phyloP scores from a whole-genome alignment of 2,113 vertebrate genomes.

The Osmerus mordax region DNA sequence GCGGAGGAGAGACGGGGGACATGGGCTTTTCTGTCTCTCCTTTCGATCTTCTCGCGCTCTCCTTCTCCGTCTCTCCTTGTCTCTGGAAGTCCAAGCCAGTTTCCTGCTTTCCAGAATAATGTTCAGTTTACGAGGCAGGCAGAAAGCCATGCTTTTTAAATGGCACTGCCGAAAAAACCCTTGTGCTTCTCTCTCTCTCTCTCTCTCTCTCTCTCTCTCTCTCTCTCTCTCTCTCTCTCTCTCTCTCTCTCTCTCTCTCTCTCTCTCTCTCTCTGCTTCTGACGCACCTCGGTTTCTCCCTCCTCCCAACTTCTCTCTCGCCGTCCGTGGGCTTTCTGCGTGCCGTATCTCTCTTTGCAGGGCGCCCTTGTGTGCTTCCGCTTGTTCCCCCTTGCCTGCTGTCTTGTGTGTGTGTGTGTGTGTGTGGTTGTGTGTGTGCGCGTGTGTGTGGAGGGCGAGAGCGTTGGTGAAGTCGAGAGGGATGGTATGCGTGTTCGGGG shows the following conservation, averaged over 20 bases:
- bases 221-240: neutral
- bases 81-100: constrained; percentile 45
- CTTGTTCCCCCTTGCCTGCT: too few species aligned
- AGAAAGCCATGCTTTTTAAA: constrained; percentile 64
- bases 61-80: constrained; percentile 20
- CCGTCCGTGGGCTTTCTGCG: neutral
- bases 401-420: too few species aligned
- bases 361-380: too few species aligned
- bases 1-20: neutral
- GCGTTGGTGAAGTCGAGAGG: too few species aligned
- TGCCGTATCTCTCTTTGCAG: too few species aligned
- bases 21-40: neutral
- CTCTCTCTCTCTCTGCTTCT: constrained; percentile 28
- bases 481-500: too few species aligned
- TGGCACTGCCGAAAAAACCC: constrained; percentile 51
- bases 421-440: too few species aligned
- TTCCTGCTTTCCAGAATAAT: constrained; percentile 65
- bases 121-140: constrained; percentile 63
- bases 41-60: constrained; percentile 18
- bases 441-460: too few species aligned
- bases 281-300: constrained; percentile 8
- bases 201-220: constrained; percentile 5
- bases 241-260: constrained; percentile 14
- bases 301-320: neutral
- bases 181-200: constrained; percentile 11